A percentile compares a stretch with the other conserved stretches of the same genome.
phyloP scores from a whole-genome alignment of 1,140 invertebrate genomes.

The Drosophila punjabiensis region DNA sequence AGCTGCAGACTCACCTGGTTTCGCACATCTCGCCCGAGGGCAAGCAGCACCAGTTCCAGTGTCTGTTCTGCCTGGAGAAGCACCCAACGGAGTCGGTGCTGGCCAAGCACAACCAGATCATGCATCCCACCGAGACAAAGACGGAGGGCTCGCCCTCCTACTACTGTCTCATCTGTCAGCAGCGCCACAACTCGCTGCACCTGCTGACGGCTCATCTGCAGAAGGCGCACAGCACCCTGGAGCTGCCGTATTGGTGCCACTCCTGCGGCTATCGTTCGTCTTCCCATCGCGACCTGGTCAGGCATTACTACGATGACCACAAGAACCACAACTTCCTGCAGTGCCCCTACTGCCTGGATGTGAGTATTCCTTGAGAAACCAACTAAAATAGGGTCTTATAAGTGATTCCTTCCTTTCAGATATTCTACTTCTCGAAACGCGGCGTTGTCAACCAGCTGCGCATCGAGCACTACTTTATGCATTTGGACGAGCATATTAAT shows the following conservation, averaged over 20 bases:
- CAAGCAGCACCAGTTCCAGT: constrained; percentile 86
- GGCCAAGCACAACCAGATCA: constrained; percentile 86
- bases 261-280: constrained; percentile 91
- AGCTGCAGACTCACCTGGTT: constrained; percentile 90
- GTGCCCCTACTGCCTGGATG: constrained; percentile 91
- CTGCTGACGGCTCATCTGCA: constrained; percentile 91
- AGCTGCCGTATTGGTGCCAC: constrained; percentile 92
- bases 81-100: constrained; percentile 86
- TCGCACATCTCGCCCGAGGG: constrained; percentile 87
- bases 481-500: constrained; percentile 69
- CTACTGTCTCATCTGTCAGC: constrained; percentile 89
- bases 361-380: constrained; percentile 57
- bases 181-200: constrained; percentile 87
- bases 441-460: constrained; percentile 64
- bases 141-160: constrained; percentile 86
- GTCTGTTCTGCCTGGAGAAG: constrained; percentile 87
- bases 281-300: constrained; percentile 90
- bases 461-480: constrained; percentile 76
- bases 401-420: constrained; percentile 32
- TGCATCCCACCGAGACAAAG: constrained; percentile 88
- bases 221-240: constrained; percentile 90
- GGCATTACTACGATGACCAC: constrained; percentile 90
- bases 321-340: constrained; percentile 88
- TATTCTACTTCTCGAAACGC: constrained; percentile 77
- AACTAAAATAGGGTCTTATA: neutral